Evolutionary conservation across 2,113 vertebrate species (phyloP).

Genomic region (Chunga burmeisteri): DNA sequence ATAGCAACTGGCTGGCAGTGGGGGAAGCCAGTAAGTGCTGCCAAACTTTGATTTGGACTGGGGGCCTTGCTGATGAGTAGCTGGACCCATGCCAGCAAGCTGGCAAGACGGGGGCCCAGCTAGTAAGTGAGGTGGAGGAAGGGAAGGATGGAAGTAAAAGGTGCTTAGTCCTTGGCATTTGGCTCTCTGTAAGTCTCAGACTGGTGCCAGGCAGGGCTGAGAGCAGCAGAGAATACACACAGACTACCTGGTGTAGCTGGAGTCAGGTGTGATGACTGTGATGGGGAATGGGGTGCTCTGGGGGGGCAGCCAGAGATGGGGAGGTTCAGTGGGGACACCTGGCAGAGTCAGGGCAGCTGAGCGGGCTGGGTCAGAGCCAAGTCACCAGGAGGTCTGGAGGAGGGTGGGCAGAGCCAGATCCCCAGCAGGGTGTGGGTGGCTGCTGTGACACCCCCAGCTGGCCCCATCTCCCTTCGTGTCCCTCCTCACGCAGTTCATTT

Average conservation of each 20-base stretch:
- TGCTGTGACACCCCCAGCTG: not conserved
- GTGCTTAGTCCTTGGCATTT: not conserved
- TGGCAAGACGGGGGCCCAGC: not conserved
- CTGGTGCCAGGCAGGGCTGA: not conserved
- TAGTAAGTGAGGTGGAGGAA: not conserved
- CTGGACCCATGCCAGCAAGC: not conserved
- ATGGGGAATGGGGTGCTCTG: not conserved
- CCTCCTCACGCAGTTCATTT: not conserved
- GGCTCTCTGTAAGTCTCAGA: not conserved
- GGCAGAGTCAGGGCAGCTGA: not conserved
- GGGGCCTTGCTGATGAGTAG: not conserved
- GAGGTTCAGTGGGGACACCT: not conserved
- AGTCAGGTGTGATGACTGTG: not conserved
- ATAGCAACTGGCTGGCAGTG: not conserved
- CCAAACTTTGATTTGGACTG: not conserved
- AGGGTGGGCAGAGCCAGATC: not conserved
- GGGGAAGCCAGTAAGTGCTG: not conserved
- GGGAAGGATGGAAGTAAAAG: not conserved
- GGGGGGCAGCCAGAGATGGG: not conserved
- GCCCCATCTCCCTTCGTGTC: not conserved
- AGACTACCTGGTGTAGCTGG: not conserved
- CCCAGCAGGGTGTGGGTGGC: accelerated
- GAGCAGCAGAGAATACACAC: not conserved
- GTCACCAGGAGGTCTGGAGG: not conserved
- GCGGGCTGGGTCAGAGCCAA: not conserved